Base-by-base conservation (phyloP, 1,140 invertebrate species). In the Achatina immaculata region DNA sequence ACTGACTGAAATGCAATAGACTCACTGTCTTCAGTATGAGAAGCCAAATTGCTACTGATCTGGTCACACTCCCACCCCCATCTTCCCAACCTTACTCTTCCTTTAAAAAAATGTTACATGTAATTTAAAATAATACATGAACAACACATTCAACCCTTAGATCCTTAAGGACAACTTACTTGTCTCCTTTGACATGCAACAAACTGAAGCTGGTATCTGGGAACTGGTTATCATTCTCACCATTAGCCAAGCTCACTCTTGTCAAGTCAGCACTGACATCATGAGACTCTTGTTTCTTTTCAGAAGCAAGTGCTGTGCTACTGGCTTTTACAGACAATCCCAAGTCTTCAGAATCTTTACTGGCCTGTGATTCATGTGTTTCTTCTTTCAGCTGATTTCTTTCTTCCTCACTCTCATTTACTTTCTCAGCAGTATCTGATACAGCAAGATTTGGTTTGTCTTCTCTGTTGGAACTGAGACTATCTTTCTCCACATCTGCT, bases 121-220 rank as follows among this genome's bases (percentile, higher is more conserved):
- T n/a, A n/a, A n/a, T n/a, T n/a, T n/a, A n/a, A n/a, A n/a, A n/a
- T n/a, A n/a, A n/a, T n/a, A n/a, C n/a, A n/a, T n/a, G n/a, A n/a
- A n/a, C n/a, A n/a, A n/a, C n/a, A n/a, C n/a, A n/a, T n/a, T n/a
- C n/a, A n/a, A n/a, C n/a, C n/a, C n/a, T n/a, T n/a, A n/a, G n/a
- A n/a, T n/a, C n/a, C n/a, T n/a, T n/a, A n/a, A n/a, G n/a, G n/a
- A n/a, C n/a, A n/a, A n/a, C 91, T 85, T 89, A 91, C 89, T 92
- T 90, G 66, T 92, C 91, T 82, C 90, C 92, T 68, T 87, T 85
- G 7, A 91, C 86, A 83, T 91, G 89, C 11, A 89, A 78, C 45
- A 93, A 83, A 74, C 88, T 86, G 38, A 94, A 91, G 78, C 89
- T 85, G 11, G 93, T 93, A 85, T 94, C 93, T 0, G 94, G 93